Percentiles rank a stretch among this genome's conserved stretches.
These are phyloP conservation scores for Helicoverpa armigera DNA, from an alignment of 1,140 invertebrate genomes.

Conservation along the genomic window DNA sequence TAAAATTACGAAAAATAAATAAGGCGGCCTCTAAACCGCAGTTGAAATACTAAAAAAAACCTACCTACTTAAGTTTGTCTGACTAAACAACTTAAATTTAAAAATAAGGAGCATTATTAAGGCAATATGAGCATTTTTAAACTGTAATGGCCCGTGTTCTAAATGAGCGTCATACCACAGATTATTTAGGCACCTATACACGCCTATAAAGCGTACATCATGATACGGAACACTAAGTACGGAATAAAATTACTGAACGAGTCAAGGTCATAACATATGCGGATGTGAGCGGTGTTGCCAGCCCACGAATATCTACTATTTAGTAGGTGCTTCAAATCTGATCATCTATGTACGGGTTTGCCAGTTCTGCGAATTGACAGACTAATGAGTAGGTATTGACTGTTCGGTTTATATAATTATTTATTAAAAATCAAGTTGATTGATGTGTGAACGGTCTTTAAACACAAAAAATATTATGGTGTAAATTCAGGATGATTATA, in stretches of 20 bases:
- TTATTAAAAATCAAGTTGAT: too few relatives aligned
- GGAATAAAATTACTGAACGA: slow-evolving; percentile 77
- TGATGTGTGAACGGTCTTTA: too few relatives aligned
- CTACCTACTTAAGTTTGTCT: background rate
- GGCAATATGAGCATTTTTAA: background rate
- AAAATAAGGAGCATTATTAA: background rate
- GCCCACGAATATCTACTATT: slow-evolving; percentile 63
- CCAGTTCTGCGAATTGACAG: too few relatives aligned
- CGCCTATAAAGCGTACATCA: slow-evolving; percentile 59
- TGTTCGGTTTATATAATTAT: too few relatives aligned
- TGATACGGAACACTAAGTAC: slow-evolving; percentile 76
- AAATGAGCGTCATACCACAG: slow-evolving; percentile 42
- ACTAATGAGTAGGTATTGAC: too few relatives aligned
- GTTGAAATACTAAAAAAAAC: background rate
- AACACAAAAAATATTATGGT: too few relatives aligned
- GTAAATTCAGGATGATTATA: too few relatives aligned
- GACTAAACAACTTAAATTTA: background rate
- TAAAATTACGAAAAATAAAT: too few relatives aligned
- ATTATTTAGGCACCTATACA: slow-evolving; percentile 52
- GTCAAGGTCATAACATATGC: slow-evolving; percentile 74
- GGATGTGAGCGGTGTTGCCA: slow-evolving; percentile 68
- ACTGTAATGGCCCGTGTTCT: slow-evolving; percentile 17
- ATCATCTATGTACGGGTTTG: background rate
- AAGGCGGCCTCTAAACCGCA: background rate
- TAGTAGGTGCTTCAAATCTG: slow-evolving; percentile 14